Base-by-base conservation (phyloP, 2,113 vertebrate genomes). In the Saguinus imperator region DNA sequence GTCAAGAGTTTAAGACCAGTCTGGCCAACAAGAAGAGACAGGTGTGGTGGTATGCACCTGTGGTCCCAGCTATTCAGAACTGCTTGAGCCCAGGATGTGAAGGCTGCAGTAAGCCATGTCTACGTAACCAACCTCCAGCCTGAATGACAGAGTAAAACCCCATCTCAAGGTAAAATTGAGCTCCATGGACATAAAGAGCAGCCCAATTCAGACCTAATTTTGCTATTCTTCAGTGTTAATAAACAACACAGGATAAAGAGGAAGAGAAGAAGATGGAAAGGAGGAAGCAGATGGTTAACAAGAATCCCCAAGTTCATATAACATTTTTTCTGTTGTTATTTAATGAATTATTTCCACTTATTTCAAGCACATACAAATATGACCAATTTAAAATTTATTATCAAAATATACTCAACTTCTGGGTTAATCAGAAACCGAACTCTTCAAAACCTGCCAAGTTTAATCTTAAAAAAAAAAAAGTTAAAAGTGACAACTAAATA, bases 191-290 rank as follows among this genome's bases (percentile, higher is more conserved):
- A 58, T 25, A 52, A 85, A 80, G 12, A 83, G 25, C 9, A 95
- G 50, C 57, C 35, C 64, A n/a, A 64, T n/a, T 80, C 6, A 64
- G 6, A 32, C 11, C 10, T 89, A 83, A 89, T 94, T 86, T 89
- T 58, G 91, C 40, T 66, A 48, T 18, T 64, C 32, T 92, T 91
- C 50, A 58, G 32, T 68, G 13, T 94, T 95, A 66, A 64, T 48
- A 84, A 94, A 58, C 29, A 91, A 91, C 55, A 94, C 8, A 83
- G 16, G 76, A 64, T 66, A 83, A 97, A 97, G 93, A 97, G 77
- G 94, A 96, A 97, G 58, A 80, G 25, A 82, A 11, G 48, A 5
- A 66, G 61, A 84, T 27, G 10, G 68, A 95, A 97, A 97, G 57
- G 35, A 91, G 73, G 77, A 96, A 97, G 83, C 52, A 93, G 75